Base-by-base conservation (phyloP, 2,113 vertebrate genomes). In the Tragelaphus buxtoni region DNA sequence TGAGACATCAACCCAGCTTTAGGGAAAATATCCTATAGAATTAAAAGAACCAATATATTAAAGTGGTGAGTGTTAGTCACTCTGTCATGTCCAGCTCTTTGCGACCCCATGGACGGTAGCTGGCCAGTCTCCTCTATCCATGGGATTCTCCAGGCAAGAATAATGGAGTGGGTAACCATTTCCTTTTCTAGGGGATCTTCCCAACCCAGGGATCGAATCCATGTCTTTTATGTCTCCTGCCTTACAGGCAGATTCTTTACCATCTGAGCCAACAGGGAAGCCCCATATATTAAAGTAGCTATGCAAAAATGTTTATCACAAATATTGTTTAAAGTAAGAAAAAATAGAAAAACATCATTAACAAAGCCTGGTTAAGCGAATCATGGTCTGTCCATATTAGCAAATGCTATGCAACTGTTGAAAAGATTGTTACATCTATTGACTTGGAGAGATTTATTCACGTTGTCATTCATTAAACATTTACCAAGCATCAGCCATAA, bases 391-490 rank as follows among this genome's bases (percentile, higher is more conserved):
- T 14, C 10, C 35, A 26, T 32, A 77, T 60, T 72, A 93, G 74
- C 56, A 82, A 87, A 90, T 74, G 32, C 86, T 91, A 72, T 26
- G 17, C 30, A 83, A 63, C 35, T 42, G 32, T 51, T 84, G 49
- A 90, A 88, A 86, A 94, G 9, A 24, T 32, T 42, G 28, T 95
- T 86, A 42, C 10, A 63, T 86, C 61, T 51, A 56, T 58, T 69
- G 56, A 85, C 56, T 74, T 82, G 42, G 55, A 90, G 72, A 47
- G 32, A 87, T 77, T 39, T 79, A 74, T 74, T 91, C 17, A 47
- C 89, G 87, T 35, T 90, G 82, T 90, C 63, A 93, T 65, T 88
- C 58, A 65, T 55, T 93, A 92, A 96, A 86, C 60, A 69, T 95
- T 92, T 83, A 69, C 49, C 11, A 10, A 76, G 86, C 72, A 86